phyloP scores from a whole-genome alignment of 2,888 invertebrate species.

The Camptogramma bilineatum region DNA sequence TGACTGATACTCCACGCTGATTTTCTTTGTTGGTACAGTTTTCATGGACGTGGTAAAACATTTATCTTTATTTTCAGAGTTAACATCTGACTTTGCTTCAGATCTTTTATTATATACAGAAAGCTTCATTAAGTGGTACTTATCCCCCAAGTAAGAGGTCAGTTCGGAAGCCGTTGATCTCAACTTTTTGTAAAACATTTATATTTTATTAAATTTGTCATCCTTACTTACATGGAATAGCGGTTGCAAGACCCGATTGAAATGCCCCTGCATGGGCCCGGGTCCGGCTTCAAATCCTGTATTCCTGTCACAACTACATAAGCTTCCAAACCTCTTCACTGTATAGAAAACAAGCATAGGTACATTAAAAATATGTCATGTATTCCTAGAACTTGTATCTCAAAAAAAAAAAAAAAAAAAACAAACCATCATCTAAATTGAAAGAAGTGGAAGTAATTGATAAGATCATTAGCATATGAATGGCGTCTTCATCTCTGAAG shows the following conservation, averaged over 20 bases:
- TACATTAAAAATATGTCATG: background rate
- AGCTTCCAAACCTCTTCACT: background rate
- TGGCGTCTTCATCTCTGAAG: conserved; percentile 46
- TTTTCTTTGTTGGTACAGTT: conserved; percentile 72
- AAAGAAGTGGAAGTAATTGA: conserved; percentile 60
- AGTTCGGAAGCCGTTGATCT: too few relatives aligned
- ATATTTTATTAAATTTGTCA: too few relatives aligned
- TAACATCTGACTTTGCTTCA: conserved; percentile 10
- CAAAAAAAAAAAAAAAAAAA: conserved; percentile 40
- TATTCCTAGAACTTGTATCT: conserved; percentile 7
- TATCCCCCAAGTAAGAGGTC: too few relatives aligned
- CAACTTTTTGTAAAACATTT: too few relatives aligned
- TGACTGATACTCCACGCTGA: conserved; percentile 74
- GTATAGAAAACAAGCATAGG: background rate
- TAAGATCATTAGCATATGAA: conserved; percentile 61
- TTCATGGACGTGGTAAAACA: conserved; percentile 55
- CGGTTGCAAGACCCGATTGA: too few relatives aligned
- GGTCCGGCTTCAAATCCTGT: too few relatives aligned
- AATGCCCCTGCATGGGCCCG: too few relatives aligned
- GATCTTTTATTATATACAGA: conserved; percentile 18
- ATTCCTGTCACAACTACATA: too few relatives aligned
- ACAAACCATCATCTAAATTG: conserved; percentile 49
- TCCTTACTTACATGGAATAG: too few relatives aligned
- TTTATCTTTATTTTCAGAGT: conserved; percentile 32
- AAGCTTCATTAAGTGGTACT: too few relatives aligned